Base-by-base conservation (phyloP, 2,113 vertebrate species). In the Suricata suricatta region DNA sequence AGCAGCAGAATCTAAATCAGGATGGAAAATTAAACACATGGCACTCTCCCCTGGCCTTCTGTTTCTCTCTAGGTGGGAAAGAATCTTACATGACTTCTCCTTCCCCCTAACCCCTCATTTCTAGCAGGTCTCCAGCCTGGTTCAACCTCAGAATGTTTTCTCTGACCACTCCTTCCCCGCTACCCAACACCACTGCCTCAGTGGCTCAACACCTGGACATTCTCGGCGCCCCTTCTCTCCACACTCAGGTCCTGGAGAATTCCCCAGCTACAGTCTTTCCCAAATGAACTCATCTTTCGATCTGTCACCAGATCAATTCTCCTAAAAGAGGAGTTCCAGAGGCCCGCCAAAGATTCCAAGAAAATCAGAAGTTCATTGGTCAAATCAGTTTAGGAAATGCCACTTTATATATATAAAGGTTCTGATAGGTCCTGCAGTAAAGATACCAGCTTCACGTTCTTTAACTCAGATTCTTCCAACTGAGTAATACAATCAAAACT, bases 1-100 rank as follows among this genome's bases (percentile, higher is more conserved):
- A 31, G 66, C 88, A 74, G 90, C 92, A 87, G 97, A 97, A 98
- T 88, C 92, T 92, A 96, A 97, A 97, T 97, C 96, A 96, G 97
- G 95, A 79, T 86, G 76, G 95, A 95, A 95, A 98, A 96, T 97
- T 90, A 96, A 97, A 97, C 96, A 96, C 97, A 96, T 93, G 96
- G 97, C 91, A 64, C 77, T 96, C 72, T 96, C 94, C 90, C 92
- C 88, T 98, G 95, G 97, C 94, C 90, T 97, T 96, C 96, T 98
- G 98, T 93, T 97, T 96, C 96, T 96, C 74, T 81, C 96, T 69
- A 77, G 68, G 96, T 64, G 93, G 92, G 60, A 81, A 86, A 71
- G 63, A 60, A 57, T 93, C 77, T 60, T 81, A 38, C 64, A 90
- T n/a, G 96, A 81, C 93, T 82, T 52, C 66, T 90, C 54, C 81